These are phyloP conservation scores for Psilanteris sp. DNA, from an alignment of 1,140 invertebrate species.

Conservation along the genomic window DNA sequence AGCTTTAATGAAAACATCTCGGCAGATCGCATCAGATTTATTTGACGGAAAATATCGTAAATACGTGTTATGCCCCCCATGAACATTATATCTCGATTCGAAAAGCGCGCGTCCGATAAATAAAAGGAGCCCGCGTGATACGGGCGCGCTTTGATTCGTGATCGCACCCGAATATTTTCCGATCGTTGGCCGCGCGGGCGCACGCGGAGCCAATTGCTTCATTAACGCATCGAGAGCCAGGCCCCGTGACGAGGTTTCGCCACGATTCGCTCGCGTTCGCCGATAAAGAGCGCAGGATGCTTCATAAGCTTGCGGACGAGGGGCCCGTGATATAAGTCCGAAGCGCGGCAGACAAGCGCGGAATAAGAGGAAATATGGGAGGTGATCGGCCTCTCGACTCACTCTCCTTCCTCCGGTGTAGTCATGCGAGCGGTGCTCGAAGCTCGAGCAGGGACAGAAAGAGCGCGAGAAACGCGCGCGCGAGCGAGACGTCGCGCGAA, in stretches of 20 bases:
- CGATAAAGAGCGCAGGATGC: slow-evolving; percentile 75
- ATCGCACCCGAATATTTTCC: slow-evolving; percentile 29
- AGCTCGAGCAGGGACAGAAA: slow-evolving; percentile 64
- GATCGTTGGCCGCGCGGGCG: slow-evolving; percentile 70
- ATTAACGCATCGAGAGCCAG: slow-evolving; percentile 69
- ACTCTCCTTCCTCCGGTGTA: slow-evolving; percentile 65
- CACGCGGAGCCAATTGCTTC: slow-evolving; percentile 72
- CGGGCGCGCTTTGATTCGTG: neutral
- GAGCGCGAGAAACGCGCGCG: too few species aligned
- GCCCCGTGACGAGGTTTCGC: slow-evolving; percentile 40
- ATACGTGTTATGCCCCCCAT: slow-evolving; percentile 14
- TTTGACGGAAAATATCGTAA: slow-evolving; percentile 7
- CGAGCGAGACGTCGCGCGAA: too few species aligned
- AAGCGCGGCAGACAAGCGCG: slow-evolving; percentile 70
- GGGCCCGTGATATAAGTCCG: slow-evolving; percentile 71
- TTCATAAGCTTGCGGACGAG: slow-evolving; percentile 74
- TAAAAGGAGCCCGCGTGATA: neutral
- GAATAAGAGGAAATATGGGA: slow-evolving; percentile 79
- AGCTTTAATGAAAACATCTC: too few species aligned
- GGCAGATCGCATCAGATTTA: neutral
- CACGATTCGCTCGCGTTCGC: slow-evolving; percentile 59
- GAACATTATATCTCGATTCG: too few species aligned
- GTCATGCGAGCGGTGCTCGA: slow-evolving; percentile 70
- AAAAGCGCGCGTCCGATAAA: too few species aligned
- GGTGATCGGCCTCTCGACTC: slow-evolving; percentile 78